phyloP scores from a whole-genome alignment of 2,797 vertebrate genomes.

The Poeciliopsis paucimaculata region DNA sequence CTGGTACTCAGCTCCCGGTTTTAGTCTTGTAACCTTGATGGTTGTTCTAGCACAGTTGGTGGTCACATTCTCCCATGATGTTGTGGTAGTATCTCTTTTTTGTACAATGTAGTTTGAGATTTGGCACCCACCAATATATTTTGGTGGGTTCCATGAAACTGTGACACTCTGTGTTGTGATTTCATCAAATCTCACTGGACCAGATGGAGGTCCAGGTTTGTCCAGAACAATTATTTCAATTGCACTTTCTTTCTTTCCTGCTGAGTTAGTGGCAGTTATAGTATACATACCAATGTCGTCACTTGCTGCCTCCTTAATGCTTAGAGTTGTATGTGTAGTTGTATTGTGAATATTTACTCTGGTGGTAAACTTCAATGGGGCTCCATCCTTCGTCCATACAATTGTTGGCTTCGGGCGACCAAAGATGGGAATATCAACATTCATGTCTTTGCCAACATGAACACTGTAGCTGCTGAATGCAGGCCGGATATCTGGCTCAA shows the following conservation, averaged over 20 bases:
- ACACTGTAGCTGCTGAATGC: conserved; percentile 93
- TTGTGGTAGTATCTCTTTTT: conserved; percentile 94
- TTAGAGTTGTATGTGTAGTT: conserved; percentile 84
- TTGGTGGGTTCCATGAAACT: conserved; percentile 93
- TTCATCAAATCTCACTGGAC: conserved; percentile 95
- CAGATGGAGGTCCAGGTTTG: conserved; percentile 94
- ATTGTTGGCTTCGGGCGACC: conserved; percentile 94
- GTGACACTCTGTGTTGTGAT: conserved; percentile 95
- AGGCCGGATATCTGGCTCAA: conserved; percentile 94
- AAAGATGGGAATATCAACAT: conserved; percentile 90
- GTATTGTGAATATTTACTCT: conserved; percentile 90
- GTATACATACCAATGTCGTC: conserved; percentile 94
- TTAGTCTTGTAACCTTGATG: conserved; percentile 91
- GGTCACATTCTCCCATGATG: conserved; percentile 93
- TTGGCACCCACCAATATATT: conserved; percentile 91
- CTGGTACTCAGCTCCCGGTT: conserved; percentile 96
- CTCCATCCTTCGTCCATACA: conserved; percentile 92
- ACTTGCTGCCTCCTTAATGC: conserved; percentile 91
- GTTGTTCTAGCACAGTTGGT: conserved; percentile 91
- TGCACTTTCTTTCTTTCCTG: conserved; percentile 91
- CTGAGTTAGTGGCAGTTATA: conserved; percentile 88
- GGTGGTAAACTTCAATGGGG: conserved; percentile 91
- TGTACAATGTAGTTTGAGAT: conserved; percentile 98
- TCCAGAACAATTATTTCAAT: conserved; percentile 95
- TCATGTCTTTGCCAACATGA: conserved; percentile 92